phyloP scores from a whole-genome alignment of 2,113 vertebrate species.

The Mus musculus region DNA sequence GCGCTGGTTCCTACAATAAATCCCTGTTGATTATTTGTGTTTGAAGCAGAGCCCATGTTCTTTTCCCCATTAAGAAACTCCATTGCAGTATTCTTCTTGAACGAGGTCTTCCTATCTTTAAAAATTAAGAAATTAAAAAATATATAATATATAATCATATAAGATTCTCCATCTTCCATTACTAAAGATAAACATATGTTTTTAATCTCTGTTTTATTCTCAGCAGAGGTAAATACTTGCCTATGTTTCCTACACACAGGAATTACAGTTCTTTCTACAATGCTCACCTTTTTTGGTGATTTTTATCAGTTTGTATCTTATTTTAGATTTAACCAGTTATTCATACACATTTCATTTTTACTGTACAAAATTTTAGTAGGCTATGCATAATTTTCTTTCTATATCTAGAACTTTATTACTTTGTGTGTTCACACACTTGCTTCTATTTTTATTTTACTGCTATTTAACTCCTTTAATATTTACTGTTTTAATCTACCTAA shows the following conservation, averaged over 20 bases:
- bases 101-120: too few species aligned
- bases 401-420: background rate
- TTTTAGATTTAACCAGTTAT: background rate
- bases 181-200: background rate
- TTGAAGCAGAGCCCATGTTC: background rate
- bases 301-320: background rate
- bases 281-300: background rate
- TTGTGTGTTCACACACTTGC: background rate
- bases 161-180: background rate
- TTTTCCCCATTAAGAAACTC: too few species aligned
- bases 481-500: conserved; percentile 45
- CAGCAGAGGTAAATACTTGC: background rate
- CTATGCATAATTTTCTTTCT: background rate
- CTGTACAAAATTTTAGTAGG: background rate
- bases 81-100: too few species aligned
- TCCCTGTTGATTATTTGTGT: background rate
- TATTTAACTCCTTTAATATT: conserved; percentile 34
- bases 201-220: conserved; percentile 1
- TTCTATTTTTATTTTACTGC: conserved; percentile 16
- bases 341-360: background rate
- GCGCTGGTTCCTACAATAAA: background rate
- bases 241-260: background rate
- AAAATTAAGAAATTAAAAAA: too few species aligned
- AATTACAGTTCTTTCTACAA: background rate
- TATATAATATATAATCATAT: background rate